Conservation (phyloP, 2,113 vertebrate species). For the Ctenodactylus gundi region DNA sequence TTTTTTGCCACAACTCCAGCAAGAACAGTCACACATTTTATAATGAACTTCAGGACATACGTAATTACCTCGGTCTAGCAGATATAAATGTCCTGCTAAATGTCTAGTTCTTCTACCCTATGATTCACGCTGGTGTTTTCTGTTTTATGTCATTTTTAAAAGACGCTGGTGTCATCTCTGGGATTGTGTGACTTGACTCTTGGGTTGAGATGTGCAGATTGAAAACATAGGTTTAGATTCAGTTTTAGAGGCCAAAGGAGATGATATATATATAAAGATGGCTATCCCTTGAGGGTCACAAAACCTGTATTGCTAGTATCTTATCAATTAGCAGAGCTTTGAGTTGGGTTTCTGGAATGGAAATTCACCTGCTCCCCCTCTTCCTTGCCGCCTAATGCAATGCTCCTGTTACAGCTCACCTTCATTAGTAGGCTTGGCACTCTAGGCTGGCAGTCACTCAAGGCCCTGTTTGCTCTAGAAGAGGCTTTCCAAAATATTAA, state of each 20-base stretch:
- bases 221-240: neutral
- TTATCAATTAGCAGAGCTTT: constrained; percentile 53
- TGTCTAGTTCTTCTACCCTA: neutral
- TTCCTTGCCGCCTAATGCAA: neutral
- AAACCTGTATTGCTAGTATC: constrained; percentile 39
- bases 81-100: neutral
- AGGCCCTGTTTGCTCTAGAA: constrained; percentile 56
- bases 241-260: neutral
- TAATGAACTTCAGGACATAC: neutral
- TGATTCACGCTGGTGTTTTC: neutral
- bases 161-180: neutral
- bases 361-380: constrained; percentile 35
- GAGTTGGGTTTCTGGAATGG: constrained; percentile 32
- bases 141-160: neutral
- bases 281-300: neutral
- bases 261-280: neutral
- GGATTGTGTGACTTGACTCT: neutral
- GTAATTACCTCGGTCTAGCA: neutral
- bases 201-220: neutral
- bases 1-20: neutral
- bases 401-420: neutral
- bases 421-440: constrained; percentile 31
- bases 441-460: constrained; percentile 55
- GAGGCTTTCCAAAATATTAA: constrained; percentile 70
- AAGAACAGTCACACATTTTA: neutral